Conservation (phyloP, 1,140 invertebrate genomes). For the Hirudo medicinalis region DNA sequence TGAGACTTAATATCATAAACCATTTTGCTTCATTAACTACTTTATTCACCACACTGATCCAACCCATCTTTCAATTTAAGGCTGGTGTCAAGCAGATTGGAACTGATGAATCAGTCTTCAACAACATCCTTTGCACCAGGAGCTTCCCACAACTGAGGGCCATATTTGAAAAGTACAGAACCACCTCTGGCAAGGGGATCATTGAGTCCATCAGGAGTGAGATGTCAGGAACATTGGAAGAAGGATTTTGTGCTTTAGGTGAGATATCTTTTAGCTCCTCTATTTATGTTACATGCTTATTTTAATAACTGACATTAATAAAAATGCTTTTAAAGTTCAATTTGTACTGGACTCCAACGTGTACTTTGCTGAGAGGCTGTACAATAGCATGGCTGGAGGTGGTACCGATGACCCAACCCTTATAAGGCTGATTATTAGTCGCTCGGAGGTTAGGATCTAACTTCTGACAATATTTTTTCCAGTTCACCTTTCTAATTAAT, state of each 20-base stretch:
- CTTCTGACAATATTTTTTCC: too few species aligned
- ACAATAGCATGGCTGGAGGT: constrained; percentile 66
- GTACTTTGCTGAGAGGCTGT: constrained; percentile 77
- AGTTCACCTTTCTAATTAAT: too few species aligned
- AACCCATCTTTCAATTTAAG: constrained; percentile 22
- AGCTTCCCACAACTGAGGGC: constrained; percentile 53
- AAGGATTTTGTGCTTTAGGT: constrained; percentile 35
- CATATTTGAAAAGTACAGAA: constrained; percentile 54
- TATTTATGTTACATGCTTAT: not conserved
- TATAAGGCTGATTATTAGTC: constrained; percentile 72
- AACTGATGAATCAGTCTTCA: constrained; percentile 59
- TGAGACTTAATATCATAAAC: too few species aligned
- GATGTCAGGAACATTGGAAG: constrained; percentile 32
- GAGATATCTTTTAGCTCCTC: not conserved
- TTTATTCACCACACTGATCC: not conserved
- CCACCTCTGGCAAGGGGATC: constrained; percentile 34
- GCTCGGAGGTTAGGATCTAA: constrained; percentile 51
- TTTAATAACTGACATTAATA: constrained; percentile 13
- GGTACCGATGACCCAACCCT: constrained; percentile 76
- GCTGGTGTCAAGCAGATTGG: constrained; percentile 48
- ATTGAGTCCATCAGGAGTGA: constrained; percentile 32
- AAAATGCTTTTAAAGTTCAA: constrained; percentile 24
- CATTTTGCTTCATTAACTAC: too few species aligned
- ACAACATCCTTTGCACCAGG: constrained; percentile 53
- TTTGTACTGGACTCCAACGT: constrained; percentile 57